These are phyloP conservation scores for Nomada hirtipes DNA, from an alignment of 2,888 invertebrate genomes.

Conservation along the genomic window DNA sequence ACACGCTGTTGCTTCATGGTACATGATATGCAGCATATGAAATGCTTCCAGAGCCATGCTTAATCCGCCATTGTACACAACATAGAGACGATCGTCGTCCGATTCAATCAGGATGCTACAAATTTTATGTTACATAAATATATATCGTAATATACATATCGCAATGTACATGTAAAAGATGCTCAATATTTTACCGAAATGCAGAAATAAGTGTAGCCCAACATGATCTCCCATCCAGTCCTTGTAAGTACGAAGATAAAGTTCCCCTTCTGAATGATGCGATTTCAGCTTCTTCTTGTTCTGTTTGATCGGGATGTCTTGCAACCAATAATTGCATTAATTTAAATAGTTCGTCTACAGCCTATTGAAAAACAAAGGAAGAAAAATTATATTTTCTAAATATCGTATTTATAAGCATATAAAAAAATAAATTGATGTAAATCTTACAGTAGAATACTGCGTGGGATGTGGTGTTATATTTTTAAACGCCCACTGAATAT, in stretches of 20 bases:
- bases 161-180: not conserved
- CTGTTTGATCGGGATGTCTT: slow-evolving; percentile 91
- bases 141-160: no score
- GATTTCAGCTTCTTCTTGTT: slow-evolving; percentile 93
- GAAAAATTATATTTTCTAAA: not conserved
- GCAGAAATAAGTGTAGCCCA: slow-evolving; percentile 98
- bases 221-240: slow-evolving; percentile 94
- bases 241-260: slow-evolving; percentile 94
- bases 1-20: slow-evolving; percentile 96
- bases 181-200: slow-evolving; percentile 84
- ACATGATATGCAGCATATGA: slow-evolving; percentile 96
- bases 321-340: slow-evolving; percentile 95
- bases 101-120: slow-evolving; percentile 93
- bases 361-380: slow-evolving; percentile 83
- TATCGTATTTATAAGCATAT: no score
- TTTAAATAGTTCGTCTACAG: slow-evolving; percentile 96
- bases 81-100: slow-evolving; percentile 94
- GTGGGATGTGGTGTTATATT: slow-evolving; percentile 98
- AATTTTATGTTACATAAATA: slow-evolving; percentile 13
- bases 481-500: slow-evolving; percentile 98
- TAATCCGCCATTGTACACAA: slow-evolving; percentile 95
- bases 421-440: not conserved
- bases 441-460: slow-evolving; percentile 91
- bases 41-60: slow-evolving; percentile 89
- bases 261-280: slow-evolving; percentile 93